Conservation (phyloP, 1,140 invertebrate genomes). For the Meteorus sp. region DNA sequence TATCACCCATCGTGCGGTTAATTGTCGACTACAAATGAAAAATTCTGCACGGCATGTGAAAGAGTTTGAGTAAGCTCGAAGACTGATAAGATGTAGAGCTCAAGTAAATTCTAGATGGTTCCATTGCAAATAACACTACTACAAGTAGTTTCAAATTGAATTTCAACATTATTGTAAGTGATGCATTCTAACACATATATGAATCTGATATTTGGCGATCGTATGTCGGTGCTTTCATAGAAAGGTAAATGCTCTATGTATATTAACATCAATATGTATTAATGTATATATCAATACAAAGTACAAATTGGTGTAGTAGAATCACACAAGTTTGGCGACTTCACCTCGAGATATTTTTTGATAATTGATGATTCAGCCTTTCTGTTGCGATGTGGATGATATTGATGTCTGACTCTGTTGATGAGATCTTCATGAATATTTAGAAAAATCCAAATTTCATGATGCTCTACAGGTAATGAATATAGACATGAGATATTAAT, state of each 20-base stretch:
- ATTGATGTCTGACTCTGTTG: constrained; percentile 53
- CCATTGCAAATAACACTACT: constrained; percentile 14
- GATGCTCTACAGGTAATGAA: no score
- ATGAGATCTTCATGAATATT: no score
- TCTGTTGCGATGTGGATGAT: constrained; percentile 43
- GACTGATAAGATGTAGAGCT: constrained; percentile 20
- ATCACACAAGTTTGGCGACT: no score
- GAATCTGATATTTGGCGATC: no score
- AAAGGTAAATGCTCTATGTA: no score
- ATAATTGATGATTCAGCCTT: constrained; percentile 37
- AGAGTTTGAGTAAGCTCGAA: constrained; percentile 23
- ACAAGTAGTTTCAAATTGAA: background rate
- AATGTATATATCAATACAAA: no score
- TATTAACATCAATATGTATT: no score
- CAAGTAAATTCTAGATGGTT: constrained; percentile 32
- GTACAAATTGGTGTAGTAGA: no score
- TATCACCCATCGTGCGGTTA: constrained; percentile 30
- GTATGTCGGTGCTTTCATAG: no score
- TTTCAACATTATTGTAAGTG: constrained; percentile 8
- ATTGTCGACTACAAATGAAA: constrained; percentile 28
- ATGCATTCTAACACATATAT: no score
- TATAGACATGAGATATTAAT: no score
- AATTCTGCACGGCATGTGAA: constrained; percentile 26
- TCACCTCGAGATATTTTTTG: constrained; percentile 56
- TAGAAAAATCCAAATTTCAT: constrained; percentile 3